Base-by-base conservation (phyloP, 2,113 vertebrate species). In the Cheilinus undulatus region DNA sequence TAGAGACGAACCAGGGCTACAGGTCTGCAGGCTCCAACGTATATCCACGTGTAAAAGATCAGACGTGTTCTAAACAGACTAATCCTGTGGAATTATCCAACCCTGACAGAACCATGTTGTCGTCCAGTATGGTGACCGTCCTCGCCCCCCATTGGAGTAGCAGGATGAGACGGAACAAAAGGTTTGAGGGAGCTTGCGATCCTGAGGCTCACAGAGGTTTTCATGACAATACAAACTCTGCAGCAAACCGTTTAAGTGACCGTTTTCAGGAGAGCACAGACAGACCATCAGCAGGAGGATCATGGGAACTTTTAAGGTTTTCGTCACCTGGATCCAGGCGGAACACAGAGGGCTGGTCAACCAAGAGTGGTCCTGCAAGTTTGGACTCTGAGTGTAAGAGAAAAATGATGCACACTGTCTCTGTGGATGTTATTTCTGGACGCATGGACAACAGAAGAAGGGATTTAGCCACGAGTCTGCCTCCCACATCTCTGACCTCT, bases 91-190 rank as follows among this genome's bases (percentile, higher is more conserved):
- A 78, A 53, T 27, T 19, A 3, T 57, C 50, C 6, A 69, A 50
- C 43, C 51, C 48, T 7, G 6, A 38, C 14, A 24, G 38, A 30
- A 48, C 52, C 23, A 95, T 94, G 94, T 60, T 94, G 56, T 91
- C 93, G 5, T 93, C 94, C 45, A 75, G 90, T 11, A 48, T 95
- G 77, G 89, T 90, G 6, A 88, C 91, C 2, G 93, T 92, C 79
- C 88, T 95, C 26, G 90, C 88, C 23, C 88, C 93, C 17, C 87
- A 89, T 48, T 92, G 91, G 91, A 91, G 57, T 49, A 68, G 80
- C 3, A 79, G 86, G 27, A 34, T 78, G 19, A 78, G 88, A 27
- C 85, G 84, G 51, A 73, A 53, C 42, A 93, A 91, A 84, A 86
- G 70, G 74, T 63, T 72, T 28, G 76, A 80, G 15, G 73, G 63